A percentile compares a stretch with the other conserved stretches of the same genome.
Evolutionary conservation across 1,140 invertebrate species (phyloP).

Genomic region (Pogonomyrmex barbatus): DNA sequence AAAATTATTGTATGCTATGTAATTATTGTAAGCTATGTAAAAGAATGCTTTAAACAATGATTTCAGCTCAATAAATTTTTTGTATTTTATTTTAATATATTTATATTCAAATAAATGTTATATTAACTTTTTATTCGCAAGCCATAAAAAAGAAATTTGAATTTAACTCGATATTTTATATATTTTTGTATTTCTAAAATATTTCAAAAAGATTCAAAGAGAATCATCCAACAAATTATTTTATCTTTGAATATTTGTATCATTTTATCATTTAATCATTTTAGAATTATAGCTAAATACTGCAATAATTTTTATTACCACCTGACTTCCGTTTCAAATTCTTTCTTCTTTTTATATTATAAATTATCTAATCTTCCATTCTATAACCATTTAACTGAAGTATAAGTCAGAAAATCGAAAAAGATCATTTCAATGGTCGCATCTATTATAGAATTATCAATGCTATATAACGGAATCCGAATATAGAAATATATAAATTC

Average conservation of each 20-base stretch:
- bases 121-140: background rate
- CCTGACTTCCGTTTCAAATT: background rate
- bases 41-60: background rate
- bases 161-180: background rate
- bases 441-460: conserved; percentile 20
- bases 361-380: background rate
- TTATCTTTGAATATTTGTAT: background rate
- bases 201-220: background rate
- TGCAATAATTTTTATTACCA: background rate
- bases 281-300: background rate
- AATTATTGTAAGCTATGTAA: conserved; percentile 18
- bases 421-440: background rate
- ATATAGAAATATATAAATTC: conserved; percentile 38
- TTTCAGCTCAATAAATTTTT: background rate
- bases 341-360: background rate
- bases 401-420: background rate
- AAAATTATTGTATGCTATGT: conserved; percentile 4
- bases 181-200: background rate
- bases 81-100: background rate
- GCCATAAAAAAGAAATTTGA: background rate
- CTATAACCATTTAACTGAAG: background rate
- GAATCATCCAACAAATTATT: background rate
- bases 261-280: background rate
- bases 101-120: background rate
- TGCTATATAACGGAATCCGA: background rate